Base-by-base conservation (phyloP, 37 sponge, comb jelly and placozoan species). In the Halichondria panicea region DNA sequence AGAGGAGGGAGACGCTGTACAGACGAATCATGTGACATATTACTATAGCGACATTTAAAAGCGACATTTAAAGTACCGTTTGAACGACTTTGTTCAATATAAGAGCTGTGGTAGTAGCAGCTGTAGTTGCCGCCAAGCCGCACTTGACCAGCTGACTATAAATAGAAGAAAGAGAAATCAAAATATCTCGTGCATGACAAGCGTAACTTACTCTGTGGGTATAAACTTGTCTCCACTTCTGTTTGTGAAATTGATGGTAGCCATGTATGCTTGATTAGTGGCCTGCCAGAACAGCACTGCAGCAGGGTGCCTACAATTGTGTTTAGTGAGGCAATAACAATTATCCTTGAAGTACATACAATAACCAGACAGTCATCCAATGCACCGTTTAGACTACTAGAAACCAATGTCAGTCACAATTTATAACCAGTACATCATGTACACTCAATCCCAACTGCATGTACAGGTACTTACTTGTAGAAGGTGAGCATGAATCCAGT, bases 261-360 rank as follows among this genome's bases (percentile, higher is more conserved):
- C 95, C 69, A 92, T 94, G 79, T 89, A 94, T 35, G 98, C 83
- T 70, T 97, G 98, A 67, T 97, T 97, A 38, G 74, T 54, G 95
- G 92, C 91, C 68, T 97, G 98, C 98, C 98, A 97, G 82, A 97
- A 97, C 0, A 94, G 32, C 33, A 92, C 84, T 6, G 89, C 87
- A 27, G 75, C 75, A 4, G 93, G 86, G 43, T 85, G 66, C 55
- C 93, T 92, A 75, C 15, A 25, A 15, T 3, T 3, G 42, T 19
- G 44, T 37, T 9, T 9, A 64, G 66, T 35, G 40, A 7, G 11
- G 4, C 11, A 36, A 4, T 27, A 45, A 22, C 69, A 3, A 15
- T n/a, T 25, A 6, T 64, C 7, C 22, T 64, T 13, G 22, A 59
- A 25, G 19, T 12, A 59, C 19, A 12, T 59, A 8, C 8, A 59